phyloP scores from a whole-genome alignment of 64 coral and sea anemone genomes.

The Acropora tenuis region DNA sequence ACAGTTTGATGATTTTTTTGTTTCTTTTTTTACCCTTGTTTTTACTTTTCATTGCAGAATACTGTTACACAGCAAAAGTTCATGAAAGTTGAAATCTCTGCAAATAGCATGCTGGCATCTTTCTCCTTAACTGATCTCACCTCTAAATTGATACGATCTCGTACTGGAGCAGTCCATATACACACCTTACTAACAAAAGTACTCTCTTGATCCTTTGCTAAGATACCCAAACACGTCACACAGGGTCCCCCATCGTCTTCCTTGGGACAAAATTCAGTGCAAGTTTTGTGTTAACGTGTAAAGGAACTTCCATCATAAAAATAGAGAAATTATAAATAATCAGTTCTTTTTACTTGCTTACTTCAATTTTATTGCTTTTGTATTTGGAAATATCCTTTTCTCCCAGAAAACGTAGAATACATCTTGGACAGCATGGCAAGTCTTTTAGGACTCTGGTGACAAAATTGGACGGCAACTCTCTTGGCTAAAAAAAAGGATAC shows the following conservation, averaged over 20 bases:
- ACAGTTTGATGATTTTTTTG: no score
- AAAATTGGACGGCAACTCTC: neutral
- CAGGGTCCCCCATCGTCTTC: neutral
- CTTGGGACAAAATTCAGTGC: neutral
- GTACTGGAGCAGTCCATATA: neutral
- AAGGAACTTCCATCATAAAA: no score
- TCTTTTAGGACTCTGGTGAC: neutral
- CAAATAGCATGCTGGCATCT: no score
- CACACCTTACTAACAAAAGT: constrained; percentile 34
- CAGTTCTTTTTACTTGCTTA: neutral
- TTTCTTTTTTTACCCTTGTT: no score
- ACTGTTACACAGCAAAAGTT: no score
- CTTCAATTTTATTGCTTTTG: constrained; percentile 24
- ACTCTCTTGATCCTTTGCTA: constrained; percentile 30
- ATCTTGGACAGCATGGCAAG: constrained; percentile 41
- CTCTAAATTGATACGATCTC: no score
- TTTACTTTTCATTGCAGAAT: no score
- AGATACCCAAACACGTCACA: constrained; percentile 57
- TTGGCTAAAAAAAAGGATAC: neutral
- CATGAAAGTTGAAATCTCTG: no score
- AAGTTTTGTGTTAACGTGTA: no score
- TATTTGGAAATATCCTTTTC: constrained; percentile 39
- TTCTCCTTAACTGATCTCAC: no score
- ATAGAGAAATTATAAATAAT: no score
- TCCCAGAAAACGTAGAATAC: constrained; percentile 52